phyloP scores from a whole-genome alignment of 1,140 invertebrate genomes.

The Caenorhabditis elegans region DNA sequence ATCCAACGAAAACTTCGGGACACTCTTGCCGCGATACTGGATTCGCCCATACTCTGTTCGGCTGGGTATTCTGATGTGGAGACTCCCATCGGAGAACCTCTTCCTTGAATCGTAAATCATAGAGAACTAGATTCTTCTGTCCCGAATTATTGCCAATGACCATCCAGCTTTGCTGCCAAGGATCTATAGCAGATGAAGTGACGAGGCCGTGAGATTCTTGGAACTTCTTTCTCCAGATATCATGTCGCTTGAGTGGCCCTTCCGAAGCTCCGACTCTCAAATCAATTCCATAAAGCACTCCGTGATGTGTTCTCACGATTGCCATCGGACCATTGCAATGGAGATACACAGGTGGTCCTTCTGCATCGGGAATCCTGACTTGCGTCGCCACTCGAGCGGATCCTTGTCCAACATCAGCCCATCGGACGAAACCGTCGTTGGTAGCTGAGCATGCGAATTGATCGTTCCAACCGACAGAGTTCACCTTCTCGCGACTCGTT shows the following conservation, averaged over 20 bases:
- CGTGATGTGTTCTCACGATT: conserved; percentile 36
- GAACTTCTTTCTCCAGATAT: conserved; percentile 27
- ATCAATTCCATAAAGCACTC: conserved; percentile 36
- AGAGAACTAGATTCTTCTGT: not conserved
- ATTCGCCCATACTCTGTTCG: not conserved
- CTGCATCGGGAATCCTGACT: conserved; percentile 9
- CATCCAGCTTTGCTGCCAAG: conserved; percentile 40
- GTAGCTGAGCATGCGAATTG: not conserved
- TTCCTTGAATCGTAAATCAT: not conserved
- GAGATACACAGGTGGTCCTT: conserved; percentile 6
- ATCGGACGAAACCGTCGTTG: not conserved
- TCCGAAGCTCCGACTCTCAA: conserved; percentile 8
- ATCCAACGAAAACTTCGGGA: not conserved
- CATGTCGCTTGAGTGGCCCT: conserved; percentile 16
- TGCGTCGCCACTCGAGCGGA: not conserved
- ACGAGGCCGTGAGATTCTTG: conserved; percentile 20
- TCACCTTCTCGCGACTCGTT: not conserved
- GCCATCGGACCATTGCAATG: conserved; percentile 14
- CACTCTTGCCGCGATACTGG: not conserved
- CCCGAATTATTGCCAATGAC: conserved; percentile 1
- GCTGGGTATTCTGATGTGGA: not conserved
- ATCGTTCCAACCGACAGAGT: conserved; percentile 19
- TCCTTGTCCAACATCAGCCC: conserved; percentile 7
- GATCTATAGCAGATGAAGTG: conserved; percentile 26
- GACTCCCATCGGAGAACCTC: conserved; percentile 11